Base-by-base conservation (phyloP, 37 sponge, comb jelly and placozoan species). In the Ianthella basta region DNA sequence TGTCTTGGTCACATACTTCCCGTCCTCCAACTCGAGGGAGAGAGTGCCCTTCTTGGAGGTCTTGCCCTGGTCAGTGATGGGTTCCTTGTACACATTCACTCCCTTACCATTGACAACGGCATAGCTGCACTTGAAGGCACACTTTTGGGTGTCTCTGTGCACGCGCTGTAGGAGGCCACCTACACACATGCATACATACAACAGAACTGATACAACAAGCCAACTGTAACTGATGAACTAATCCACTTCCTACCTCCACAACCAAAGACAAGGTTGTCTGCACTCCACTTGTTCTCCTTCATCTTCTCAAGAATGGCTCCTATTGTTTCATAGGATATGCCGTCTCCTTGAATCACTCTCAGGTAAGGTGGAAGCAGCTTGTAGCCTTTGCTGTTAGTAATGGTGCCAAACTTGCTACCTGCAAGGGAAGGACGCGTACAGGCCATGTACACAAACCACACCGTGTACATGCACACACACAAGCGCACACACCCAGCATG, bases 291-390 rank as follows among this genome's bases (percentile, higher is more conserved):
- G 21, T 94, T 41, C 36, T 81, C 67, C 91, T 92, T 95, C 85
- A 95, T 86, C 25, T 55, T 56, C 34, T 81, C 87, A 15, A 95
- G 69, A 19, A 97, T 97, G 15, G 50, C 59, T 19, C 54, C 73
- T 30, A 97, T 57, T 14, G 83, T 78, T 27, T 94, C 93, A 85
- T 88, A 92, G 66, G 74, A 91, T 64, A 97, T 90, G 18, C 97
- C 97, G 82, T 97, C 97, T 20, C 97, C 97, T 85, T 96, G 96
- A 16, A 97, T 95, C 14, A 97, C 83, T 72, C 97, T 79, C 35
- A 97, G 38, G 79, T 91, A 91, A 24, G 86, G 80, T 53, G 97
- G 97, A 0, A 97, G 82, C 67, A 90, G 34, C 88, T 92, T 95
- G 87, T 89, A 97, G 15, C 96, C 96, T 73, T 97, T 97, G 65